phyloP scores from a whole-genome alignment of 2,797 vertebrate species.

The Thripadectes ignobilis region DNA sequence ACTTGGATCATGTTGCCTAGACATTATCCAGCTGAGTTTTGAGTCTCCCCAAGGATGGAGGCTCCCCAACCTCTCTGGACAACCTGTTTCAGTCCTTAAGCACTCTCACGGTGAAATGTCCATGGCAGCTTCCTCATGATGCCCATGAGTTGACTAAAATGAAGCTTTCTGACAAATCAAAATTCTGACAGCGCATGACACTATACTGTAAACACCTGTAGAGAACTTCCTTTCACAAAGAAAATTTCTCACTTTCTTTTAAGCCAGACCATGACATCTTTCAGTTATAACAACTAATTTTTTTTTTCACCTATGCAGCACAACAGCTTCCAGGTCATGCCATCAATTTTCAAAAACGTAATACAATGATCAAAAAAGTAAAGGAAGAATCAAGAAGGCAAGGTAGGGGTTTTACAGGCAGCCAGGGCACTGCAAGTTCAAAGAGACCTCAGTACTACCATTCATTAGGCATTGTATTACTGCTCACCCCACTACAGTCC shows the following conservation, averaged over 20 bases:
- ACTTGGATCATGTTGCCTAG: neutral
- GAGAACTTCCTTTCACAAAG: neutral
- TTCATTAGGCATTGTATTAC: neutral
- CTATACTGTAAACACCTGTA: neutral
- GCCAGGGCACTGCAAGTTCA: neutral
- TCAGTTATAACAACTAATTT: neutral
- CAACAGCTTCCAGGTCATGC: neutral
- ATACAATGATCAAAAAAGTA: neutral
- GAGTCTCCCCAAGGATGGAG: neutral
- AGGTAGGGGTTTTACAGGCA: neutral
- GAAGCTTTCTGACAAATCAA: neutral
- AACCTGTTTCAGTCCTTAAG: neutral
- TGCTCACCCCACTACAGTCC: neutral
- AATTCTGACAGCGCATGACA: neutral
- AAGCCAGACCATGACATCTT: neutral
- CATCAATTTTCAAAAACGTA: neutral
- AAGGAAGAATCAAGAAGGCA: neutral
- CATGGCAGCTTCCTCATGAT: neutral
- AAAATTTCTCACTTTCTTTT: neutral
- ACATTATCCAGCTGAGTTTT: neutral
- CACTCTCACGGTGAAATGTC: neutral
- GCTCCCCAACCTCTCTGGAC: neutral
- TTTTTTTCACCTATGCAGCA: neutral
- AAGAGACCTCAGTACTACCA: neutral
- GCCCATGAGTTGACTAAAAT: neutral